Evolutionary conservation across 1,140 invertebrate species (phyloP), one percentile per base, ranked within the genome.

Genomic region (Aphis craccivora): DNA sequence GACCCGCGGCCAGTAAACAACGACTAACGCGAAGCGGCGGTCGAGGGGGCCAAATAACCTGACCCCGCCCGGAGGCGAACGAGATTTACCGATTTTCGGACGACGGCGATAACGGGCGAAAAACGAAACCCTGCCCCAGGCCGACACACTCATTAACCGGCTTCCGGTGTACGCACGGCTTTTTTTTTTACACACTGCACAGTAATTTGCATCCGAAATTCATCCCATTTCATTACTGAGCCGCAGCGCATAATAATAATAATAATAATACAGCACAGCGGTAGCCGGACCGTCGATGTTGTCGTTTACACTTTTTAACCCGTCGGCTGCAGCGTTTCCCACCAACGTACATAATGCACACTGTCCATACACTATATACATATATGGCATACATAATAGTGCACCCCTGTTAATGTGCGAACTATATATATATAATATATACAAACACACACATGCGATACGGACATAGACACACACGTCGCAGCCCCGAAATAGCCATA

Each of bases 31-130:
- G 86, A 48, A 22, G 45, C 45, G 43, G 14, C 30, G 30, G 30
- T n/a, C n/a, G 45, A 87, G 86, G 30, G 86, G 48, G 37, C 86
- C 86, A 48, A 86, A 43, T 30, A 86, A 87, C 45, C 45, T 45
- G 84, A 87, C 86, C 43, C 86, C 4, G 45, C 86, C 86, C 14
- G 45, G 37, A 30, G 45, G 30, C 43, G n/a, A 87, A 87, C 30
- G 86, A 48, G 86, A 87, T 87, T 87, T 87, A 48, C 43, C 86
- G 86, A 87, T 87, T 87, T 45, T 87, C 84, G 43, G 84, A 48
- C 30, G 18, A 51, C 45, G 86, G 30, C 43, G 86, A 87, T 48
- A 87, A 87, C 43, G 86, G 86, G 86, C 86, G 86, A 87, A 87
- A 87, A 87, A 87, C 30, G 45, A 87, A 48, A 87, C 86, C 86